phyloP scores from a whole-genome alignment of 2,888 invertebrate genomes.

The Tupiocoris notatus region DNA sequence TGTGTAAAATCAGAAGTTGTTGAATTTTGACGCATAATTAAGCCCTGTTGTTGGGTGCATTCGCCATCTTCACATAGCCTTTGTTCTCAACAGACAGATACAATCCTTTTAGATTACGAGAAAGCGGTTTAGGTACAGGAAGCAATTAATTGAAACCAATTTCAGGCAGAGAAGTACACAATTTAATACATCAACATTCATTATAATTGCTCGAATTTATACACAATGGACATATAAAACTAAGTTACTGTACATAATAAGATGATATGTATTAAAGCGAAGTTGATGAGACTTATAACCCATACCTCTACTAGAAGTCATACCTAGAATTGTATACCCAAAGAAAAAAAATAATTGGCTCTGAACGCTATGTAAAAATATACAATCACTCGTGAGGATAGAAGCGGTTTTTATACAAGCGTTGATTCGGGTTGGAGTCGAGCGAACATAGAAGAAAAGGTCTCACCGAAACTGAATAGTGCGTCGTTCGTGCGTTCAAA shows the following conservation, averaged over 20 bases:
- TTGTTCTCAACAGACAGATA: too few relatives aligned
- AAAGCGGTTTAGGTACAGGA: too few relatives aligned
- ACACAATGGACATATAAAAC: conserved; percentile 50
- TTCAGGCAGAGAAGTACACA: background rate
- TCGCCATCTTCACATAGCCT: too few relatives aligned
- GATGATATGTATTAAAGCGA: conserved; percentile 49
- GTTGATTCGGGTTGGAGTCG: background rate
- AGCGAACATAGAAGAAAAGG: background rate
- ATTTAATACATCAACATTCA: conserved; percentile 45
- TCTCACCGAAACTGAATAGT: too few relatives aligned
- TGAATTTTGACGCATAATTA: too few relatives aligned
- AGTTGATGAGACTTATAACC: conserved; percentile 41
- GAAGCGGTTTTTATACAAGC: conserved; percentile 36
- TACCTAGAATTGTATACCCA: background rate
- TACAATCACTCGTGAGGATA: conserved; percentile 34
- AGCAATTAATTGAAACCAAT: too few relatives aligned
- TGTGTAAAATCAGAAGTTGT: too few relatives aligned
- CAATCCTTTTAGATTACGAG: too few relatives aligned
- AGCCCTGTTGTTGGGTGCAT: too few relatives aligned
- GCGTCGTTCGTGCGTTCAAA: too few relatives aligned
- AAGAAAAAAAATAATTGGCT: conserved; percentile 42
- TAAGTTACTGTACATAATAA: conserved; percentile 49
- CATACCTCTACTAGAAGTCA: conserved; percentile 20
- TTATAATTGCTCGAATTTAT: conserved; percentile 47
- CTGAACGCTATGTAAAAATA: conserved; percentile 43